Conservation (phyloP, 2,797 vertebrate genomes). For the Prionace glauca region DNA sequence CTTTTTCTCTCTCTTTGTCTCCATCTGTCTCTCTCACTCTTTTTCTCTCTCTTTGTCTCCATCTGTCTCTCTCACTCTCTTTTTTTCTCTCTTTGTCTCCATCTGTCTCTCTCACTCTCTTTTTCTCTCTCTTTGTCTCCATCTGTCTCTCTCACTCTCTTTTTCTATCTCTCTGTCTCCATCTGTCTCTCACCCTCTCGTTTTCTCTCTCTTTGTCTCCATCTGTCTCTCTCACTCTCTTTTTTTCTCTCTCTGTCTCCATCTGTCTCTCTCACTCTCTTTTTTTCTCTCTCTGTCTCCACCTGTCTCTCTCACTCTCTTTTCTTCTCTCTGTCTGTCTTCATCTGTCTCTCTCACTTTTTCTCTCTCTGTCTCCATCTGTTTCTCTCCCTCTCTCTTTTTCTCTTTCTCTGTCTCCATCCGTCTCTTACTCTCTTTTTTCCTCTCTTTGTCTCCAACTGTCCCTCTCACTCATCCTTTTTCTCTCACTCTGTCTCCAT, state of each 20-base stretch:
- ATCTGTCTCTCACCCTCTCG: too few relatives aligned
- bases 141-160: not conserved
- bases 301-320: too few relatives aligned
- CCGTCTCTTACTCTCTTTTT: not conserved
- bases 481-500: not conserved
- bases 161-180: not conserved
- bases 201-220: too few relatives aligned
- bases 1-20: too few relatives aligned
- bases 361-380: not conserved
- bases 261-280: too few relatives aligned
- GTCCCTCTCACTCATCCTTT: not conserved
- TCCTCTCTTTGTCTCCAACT: not conserved
- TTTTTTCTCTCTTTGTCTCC: not conserved
- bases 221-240: not conserved
- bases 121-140: not conserved
- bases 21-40: too few relatives aligned
- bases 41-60: not conserved
- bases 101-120: too few relatives aligned
- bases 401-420: too few relatives aligned
- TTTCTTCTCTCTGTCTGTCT: not conserved
- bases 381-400: too few relatives aligned
- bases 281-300: not conserved
- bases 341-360: too few relatives aligned
- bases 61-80: too few relatives aligned
- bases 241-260: not conserved